Base-by-base conservation (phyloP, 2,888 invertebrate species). In the Drosophila conformis region DNA sequence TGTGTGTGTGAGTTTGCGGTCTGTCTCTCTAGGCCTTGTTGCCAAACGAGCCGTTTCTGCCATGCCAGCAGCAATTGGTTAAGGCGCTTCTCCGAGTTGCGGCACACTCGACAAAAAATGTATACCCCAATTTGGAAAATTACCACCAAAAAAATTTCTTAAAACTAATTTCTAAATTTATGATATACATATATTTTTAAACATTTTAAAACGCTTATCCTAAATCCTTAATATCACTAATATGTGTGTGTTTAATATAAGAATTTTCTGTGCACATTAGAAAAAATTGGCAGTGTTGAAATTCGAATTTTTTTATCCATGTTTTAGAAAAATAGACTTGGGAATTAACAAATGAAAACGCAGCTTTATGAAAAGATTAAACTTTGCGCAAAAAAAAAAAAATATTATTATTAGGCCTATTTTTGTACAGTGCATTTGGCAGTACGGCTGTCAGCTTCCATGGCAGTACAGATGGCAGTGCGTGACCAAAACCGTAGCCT, bases 11-110 rank as follows among this genome's bases (percentile, higher is more conserved):
- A 11, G n/a, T 13, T 27, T 36, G 18, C 13, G 36, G 36, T 15
- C 36, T 29, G 52, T 2, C 46, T 46, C 25, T 46, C 4, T 35
- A 29, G 38, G 35, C 54, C 49, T 49, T 58, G 57, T 48, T 68
- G 69, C 57, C 69, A 73, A 73, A 69, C 69, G 76, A 73, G 61
- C 69, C 76, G 49, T 69, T 73, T 73, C 67, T 53, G 69, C 68
- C 52, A 33, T 57, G 72, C 75, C 68, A 74, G 56, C 69, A 76
- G 73, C 76, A 73, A 75, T 73, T 75, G 73, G 76, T 75, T 73
- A 31, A 69, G 69, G 56, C 69, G 59, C 69, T 54, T 68, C 52
- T 60, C 27, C 15, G 33, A 56, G 27, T 46, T 52, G 52, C 69
- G 33, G 18, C 27, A 46, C 46, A 46, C 46, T 46, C 21, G 21